A percentile compares a stretch with the other conserved stretches of the same genome.
phyloP scores from a whole-genome alignment of 2,113 vertebrate species.

The Poeciliopsis turrubarensis region DNA sequence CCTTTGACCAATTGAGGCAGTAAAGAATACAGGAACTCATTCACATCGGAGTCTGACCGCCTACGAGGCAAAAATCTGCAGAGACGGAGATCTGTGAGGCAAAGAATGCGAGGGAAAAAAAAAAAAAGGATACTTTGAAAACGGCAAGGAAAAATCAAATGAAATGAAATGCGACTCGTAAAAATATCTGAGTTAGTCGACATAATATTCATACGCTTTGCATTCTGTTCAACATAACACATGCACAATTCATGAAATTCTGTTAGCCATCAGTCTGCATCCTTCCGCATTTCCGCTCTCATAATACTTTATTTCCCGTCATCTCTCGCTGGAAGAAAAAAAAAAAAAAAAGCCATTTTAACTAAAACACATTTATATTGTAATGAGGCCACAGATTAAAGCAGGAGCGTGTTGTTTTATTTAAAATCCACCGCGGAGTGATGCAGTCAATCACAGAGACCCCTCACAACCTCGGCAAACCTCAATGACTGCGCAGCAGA shows the following conservation, averaged over 20 bases:
- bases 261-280: neutral
- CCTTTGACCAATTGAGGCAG: too few species aligned
- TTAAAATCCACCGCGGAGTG: constrained; percentile 24
- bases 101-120: neutral
- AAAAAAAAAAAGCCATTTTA: neutral
- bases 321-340: neutral
- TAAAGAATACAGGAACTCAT: too few species aligned
- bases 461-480: constrained; percentile 45
- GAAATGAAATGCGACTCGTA: too few species aligned
- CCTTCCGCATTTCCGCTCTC: neutral
- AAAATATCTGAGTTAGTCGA: too few species aligned
- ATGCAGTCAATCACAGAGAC: constrained; percentile 33
- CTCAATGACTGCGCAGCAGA: constrained; percentile 11
- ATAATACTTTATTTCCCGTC: neutral
- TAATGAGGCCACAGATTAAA: constrained; percentile 53
- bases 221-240: neutral
- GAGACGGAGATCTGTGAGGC: constrained; percentile 17
- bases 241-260: neutral
- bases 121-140: neutral
- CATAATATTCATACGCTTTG: neutral
- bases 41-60: constrained; percentile 40
- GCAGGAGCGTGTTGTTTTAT: constrained; percentile 26
- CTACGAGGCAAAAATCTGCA: constrained; percentile 23
- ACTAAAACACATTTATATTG: constrained; percentile 10
- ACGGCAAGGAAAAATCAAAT: too few species aligned